phyloP scores from a whole-genome alignment of 2,113 vertebrate species.

The Hippocampus mohnikei region DNA sequence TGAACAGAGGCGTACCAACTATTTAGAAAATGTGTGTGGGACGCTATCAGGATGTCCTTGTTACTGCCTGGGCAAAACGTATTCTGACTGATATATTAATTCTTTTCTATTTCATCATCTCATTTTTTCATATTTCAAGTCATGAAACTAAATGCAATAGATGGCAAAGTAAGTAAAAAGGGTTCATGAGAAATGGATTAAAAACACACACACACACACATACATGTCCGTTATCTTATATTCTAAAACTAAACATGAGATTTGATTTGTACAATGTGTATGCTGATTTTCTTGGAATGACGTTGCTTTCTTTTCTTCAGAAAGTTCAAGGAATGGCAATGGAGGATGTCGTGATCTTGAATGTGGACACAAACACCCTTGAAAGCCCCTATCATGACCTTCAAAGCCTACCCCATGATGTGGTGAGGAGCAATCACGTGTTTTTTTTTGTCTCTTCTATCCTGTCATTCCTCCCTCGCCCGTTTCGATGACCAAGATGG shows the following conservation, averaged over 20 bases:
- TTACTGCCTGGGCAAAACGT: too few species aligned
- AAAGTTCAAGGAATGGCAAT: constrained; percentile 87
- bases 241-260: background rate
- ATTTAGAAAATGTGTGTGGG: too few species aligned
- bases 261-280: background rate
- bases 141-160: too few species aligned
- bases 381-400: constrained; percentile 95
- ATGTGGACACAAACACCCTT: constrained; percentile 95
- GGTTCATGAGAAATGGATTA: too few species aligned
- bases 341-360: constrained; percentile 82
- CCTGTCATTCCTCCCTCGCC: background rate
- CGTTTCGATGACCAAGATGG: background rate
- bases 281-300: background rate
- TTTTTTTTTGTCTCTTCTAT: background rate
- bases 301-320: constrained; percentile 59
- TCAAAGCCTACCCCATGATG: constrained; percentile 91
- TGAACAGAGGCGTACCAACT: too few species aligned
- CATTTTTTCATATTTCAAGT: too few species aligned
- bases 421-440: constrained; percentile 72
- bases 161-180: too few species aligned
- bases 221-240: background rate
- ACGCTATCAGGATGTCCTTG: too few species aligned
- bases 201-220: too few species aligned
- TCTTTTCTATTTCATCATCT: too few species aligned
- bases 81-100: too few species aligned